phyloP scores from a whole-genome alignment of 2,113 vertebrate species.

The Sander vitreus region DNA sequence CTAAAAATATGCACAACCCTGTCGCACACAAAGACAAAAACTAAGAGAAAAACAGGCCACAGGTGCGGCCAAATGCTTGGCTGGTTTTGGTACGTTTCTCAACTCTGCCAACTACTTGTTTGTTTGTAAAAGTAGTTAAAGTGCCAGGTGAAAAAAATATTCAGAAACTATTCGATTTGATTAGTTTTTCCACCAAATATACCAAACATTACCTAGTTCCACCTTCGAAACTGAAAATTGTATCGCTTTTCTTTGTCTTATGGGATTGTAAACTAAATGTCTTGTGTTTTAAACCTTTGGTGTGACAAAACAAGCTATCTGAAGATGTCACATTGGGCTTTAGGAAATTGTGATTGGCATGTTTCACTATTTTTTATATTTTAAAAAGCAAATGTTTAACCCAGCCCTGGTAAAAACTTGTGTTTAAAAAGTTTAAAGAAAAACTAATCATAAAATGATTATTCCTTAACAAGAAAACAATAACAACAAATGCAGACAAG shows the following conservation, averaged over 20 bases:
- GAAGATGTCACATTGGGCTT: not conserved
- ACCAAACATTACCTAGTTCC: not conserved
- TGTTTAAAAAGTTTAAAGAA: not conserved
- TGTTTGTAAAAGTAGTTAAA: not conserved
- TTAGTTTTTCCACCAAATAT: not conserved
- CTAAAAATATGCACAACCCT: conserved; percentile 55
- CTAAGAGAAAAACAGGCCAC: conserved; percentile 28
- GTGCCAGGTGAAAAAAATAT: not conserved
- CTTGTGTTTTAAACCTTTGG: not conserved
- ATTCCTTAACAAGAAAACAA: not conserved
- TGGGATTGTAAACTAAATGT: not conserved
- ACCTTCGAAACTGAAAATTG: not conserved
- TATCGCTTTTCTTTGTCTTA: not conserved
- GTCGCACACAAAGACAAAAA: conserved; percentile 46
- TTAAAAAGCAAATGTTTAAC: not conserved
- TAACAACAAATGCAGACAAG: not conserved
- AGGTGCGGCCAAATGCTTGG: conserved; percentile 37
- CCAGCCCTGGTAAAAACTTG: not conserved
- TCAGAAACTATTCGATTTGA: not conserved
- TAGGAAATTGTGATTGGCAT: not conserved
- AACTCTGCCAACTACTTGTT: not conserved
- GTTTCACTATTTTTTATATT: not conserved
- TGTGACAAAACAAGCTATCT: too few relatives aligned
- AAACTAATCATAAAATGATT: not conserved
- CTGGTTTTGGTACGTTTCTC: not conserved